Percentiles rank a stretch among this genome's conserved stretches.
Evolutionary conservation across 2,113 vertebrate genomes (phyloP).

Genomic region (Phaethon lepturus): DNA sequence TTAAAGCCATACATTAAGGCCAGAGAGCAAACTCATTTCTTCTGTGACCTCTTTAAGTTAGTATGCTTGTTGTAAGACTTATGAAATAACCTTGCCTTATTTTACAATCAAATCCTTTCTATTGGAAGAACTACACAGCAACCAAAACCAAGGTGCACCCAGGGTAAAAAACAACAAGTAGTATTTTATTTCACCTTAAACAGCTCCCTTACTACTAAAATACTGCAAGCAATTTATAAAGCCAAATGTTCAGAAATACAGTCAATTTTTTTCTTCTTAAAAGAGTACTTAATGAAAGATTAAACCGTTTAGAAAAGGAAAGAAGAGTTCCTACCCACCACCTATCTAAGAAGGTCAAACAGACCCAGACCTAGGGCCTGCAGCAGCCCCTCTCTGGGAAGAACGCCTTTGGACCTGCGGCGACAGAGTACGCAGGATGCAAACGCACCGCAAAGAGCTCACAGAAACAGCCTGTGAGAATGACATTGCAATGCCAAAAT

Average conservation of each 20-base stretch:
- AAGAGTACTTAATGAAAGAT: neutral
- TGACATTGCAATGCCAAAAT: rapidly evolving
- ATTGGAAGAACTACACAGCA: neutral
- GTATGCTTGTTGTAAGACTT: neutral
- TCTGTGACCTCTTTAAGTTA: neutral
- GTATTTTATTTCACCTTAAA: neutral
- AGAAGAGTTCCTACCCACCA: neutral
- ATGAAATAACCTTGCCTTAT: neutral
- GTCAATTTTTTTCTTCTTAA: neutral
- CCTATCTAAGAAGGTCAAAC: no score
- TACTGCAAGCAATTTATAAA: neutral
- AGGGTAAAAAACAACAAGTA: neutral
- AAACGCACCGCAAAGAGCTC: rapidly evolving
- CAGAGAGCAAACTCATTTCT: neutral
- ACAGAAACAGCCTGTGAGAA: rapidly evolving
- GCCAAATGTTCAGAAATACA: neutral
- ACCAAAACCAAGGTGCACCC: neutral
- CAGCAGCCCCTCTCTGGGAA: no score
- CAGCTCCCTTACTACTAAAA: neutral
- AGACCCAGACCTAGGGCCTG: neutral
- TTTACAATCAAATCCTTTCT: neutral
- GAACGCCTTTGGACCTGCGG: neutral
- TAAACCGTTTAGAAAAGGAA: neutral
- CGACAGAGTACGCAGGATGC: rapidly evolving
- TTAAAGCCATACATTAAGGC: neutral